A percentile compares a stretch with the other conserved stretches of the same genome.
These are phyloP conservation scores for Caenorhabditis sp. DNA, from an alignment of 2,888 invertebrate species.

Conservation along the genomic window DNA sequence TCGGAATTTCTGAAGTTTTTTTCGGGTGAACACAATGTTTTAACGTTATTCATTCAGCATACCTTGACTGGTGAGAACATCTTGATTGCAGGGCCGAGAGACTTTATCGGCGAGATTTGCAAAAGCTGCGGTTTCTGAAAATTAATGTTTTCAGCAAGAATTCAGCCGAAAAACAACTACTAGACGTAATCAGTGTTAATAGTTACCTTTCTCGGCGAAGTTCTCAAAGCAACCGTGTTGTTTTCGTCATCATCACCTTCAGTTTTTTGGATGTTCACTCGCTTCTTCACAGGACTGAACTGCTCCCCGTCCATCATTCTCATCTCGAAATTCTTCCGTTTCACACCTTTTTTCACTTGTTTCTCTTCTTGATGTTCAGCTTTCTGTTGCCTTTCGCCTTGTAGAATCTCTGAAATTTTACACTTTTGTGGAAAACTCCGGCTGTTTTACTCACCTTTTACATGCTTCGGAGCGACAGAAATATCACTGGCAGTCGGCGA, in stretches of 20 bases:
- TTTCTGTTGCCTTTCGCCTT: slow-evolving; percentile 13
- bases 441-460: slow-evolving; percentile 51
- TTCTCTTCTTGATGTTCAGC: neutral
- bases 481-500: slow-evolving; percentile 70
- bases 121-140: slow-evolving; percentile 14
- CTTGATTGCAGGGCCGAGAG: neutral
- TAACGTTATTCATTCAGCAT: neutral
- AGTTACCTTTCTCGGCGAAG: slow-evolving; percentile 36
- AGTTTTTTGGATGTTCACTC: slow-evolving; percentile 15
- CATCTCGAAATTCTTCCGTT: slow-evolving; percentile 53
- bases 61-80: slow-evolving; percentile 3
- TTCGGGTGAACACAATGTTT: neutral
- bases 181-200: too few species aligned
- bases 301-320: slow-evolving; percentile 55
- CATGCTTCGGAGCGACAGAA: slow-evolving; percentile 61
- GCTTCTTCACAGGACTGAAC: slow-evolving; percentile 61
- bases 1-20: neutral
- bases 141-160: neutral
- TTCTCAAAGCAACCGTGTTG: neutral
- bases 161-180: too few species aligned
- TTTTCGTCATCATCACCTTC: slow-evolving; percentile 1
- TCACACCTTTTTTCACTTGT: slow-evolving; percentile 31
- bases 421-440: neutral
- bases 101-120: slow-evolving; percentile 16
- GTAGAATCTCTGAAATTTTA: slow-evolving; percentile 19